Base-by-base conservation (phyloP, 2,797 vertebrate species). In the Megaceryle alcyon region DNA sequence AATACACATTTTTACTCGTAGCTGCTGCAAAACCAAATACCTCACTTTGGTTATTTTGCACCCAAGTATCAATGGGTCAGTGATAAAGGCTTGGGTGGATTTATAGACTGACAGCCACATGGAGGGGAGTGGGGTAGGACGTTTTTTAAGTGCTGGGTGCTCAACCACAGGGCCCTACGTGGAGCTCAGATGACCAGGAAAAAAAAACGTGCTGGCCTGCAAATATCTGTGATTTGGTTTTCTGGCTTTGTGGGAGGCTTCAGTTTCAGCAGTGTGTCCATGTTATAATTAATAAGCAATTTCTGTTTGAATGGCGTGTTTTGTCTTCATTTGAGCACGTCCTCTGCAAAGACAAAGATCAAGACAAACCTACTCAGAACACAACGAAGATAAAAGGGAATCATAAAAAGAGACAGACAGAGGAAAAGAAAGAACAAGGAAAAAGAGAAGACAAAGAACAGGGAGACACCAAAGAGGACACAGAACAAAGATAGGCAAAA, bases 391-490 rank as follows among this genome's bases (percentile, higher is more conserved):
- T 97, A 94, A 96, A 96, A 97, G 91, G 78, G 86, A 96, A 94
- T 94, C 95, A 92, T 95, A 85, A 96, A 96, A 96, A 90, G 95
- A 94, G 88, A 96, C 96, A 97, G 96, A 73, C 86, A 95, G 95
- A 96, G 94, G 78, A 95, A 97, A 90, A 86, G 96, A 65, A 94
- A 94, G 91, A 95, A 94, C 96, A 96, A 95, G 96, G 90, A 88
- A 96, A 96, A 96, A 95, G 85, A 94, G 96, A 97, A 96, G 96
- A 94, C 96, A 96, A 97, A 95, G 95, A 96, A 92, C 95, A 94
- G 83, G 88, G 96, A 96, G 73, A 95, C 94, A 97, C 96, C 88
- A 97, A 96, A 97, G 88, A 96, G 82, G 95, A 95, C 80, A 66
- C 68, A 95, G 91, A 97, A 96, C 96, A 96, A 97, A 97, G 96